These are phyloP conservation scores for Dicyrtomina minuta DNA, from an alignment of 2,888 invertebrate species.

Conservation along the genomic window DNA sequence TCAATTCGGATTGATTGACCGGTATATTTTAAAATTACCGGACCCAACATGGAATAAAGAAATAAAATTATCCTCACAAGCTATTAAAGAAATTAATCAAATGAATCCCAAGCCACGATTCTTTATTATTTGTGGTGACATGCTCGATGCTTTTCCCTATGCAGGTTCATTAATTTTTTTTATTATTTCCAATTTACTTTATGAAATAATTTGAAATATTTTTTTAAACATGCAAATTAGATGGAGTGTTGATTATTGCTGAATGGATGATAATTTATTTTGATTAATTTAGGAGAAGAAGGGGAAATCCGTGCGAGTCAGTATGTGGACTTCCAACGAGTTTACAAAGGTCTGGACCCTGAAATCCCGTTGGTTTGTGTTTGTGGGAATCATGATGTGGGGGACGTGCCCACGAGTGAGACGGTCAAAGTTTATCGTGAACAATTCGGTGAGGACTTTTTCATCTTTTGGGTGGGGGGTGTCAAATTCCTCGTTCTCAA, in stretches of 20 bases:
- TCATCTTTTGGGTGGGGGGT: constrained; percentile 60
- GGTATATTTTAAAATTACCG: constrained; percentile 54
- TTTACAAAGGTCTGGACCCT: constrained; percentile 56
- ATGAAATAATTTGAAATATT: background rate
- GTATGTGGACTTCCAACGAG: constrained; percentile 56
- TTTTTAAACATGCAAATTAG: background rate
- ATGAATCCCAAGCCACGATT: constrained; percentile 60
- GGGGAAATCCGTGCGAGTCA: constrained; percentile 55
- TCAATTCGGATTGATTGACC: constrained; percentile 59
- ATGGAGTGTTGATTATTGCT: background rate
- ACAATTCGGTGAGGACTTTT: constrained; percentile 60
- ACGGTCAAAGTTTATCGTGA: constrained; percentile 55
- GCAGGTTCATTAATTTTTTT: constrained; percentile 22
- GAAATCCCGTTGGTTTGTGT: constrained; percentile 60
- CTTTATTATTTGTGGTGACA: constrained; percentile 60
- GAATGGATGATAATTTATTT: constrained; percentile 4
- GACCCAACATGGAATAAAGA: constrained; percentile 58
- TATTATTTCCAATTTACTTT: background rate
- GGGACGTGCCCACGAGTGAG: constrained; percentile 58
- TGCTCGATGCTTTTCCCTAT: constrained; percentile 59
- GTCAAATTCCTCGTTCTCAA: constrained; percentile 60
- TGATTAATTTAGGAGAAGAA: constrained; percentile 21
- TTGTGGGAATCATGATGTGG: constrained; percentile 62
- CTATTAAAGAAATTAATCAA: constrained; percentile 57
- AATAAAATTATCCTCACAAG: constrained; percentile 55